Percentiles rank a stretch among this genome's conserved stretches.
phyloP scores from a whole-genome alignment of 2,113 vertebrate genomes.

The Catharus minimus region DNA sequence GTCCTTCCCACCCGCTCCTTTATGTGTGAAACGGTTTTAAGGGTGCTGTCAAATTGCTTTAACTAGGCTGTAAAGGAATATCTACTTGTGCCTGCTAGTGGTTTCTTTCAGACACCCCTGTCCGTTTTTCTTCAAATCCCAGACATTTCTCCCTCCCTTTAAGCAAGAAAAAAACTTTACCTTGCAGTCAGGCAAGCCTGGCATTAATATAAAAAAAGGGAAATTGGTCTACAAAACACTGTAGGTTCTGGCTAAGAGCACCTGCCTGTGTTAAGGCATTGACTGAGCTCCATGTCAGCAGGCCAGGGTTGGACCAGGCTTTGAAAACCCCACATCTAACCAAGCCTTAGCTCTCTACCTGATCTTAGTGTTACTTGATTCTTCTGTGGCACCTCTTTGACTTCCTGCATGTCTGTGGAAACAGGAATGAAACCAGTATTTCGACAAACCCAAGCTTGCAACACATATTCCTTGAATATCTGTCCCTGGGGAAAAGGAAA shows the following conservation, averaged over 20 bases:
- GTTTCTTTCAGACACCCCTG: not conserved
- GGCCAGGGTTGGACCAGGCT: not conserved
- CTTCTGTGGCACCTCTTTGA: not conserved
- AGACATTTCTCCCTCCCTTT: not conserved
- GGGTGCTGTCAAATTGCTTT: not conserved
- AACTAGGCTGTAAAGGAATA: not conserved
- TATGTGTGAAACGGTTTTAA: not conserved
- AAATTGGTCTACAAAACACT: not conserved
- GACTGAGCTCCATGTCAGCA: not conserved
- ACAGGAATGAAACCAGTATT: not conserved
- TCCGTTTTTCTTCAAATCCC: not conserved
- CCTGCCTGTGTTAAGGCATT: not conserved
- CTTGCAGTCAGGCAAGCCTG: not conserved
- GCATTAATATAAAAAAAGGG: not conserved
- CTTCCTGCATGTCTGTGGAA: not conserved
- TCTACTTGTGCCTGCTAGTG: not conserved
- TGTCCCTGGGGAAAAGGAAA: not conserved
- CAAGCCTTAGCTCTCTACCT: not conserved
- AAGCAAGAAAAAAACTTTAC: not conserved
- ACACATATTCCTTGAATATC: not conserved
- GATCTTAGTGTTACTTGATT: not conserved
- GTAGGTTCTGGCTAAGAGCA: not conserved
- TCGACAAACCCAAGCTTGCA: not conserved
- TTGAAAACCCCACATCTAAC: not conserved
- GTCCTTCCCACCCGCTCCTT: not conserved